These are phyloP conservation scores for Hippocampus guttulatus DNA, from an alignment of 2,113 vertebrate species.

Conservation along the genomic window DNA sequence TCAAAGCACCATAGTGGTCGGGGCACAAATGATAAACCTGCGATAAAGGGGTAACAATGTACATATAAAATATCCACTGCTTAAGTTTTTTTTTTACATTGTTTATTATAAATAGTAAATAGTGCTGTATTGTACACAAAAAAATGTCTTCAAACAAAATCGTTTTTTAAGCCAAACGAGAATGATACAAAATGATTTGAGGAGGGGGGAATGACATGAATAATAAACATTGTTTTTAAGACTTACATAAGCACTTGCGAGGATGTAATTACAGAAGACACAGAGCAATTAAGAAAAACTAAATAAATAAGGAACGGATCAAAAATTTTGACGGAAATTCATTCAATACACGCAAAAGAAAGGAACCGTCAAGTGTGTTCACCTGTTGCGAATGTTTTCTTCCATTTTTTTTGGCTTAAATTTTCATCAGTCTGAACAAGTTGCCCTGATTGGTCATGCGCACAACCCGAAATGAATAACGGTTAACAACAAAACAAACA, in stretches of 20 bases:
- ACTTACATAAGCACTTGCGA: constrained; percentile 47
- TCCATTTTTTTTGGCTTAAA: constrained; percentile 48
- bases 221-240: constrained; percentile 54
- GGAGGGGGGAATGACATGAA: constrained; percentile 36
- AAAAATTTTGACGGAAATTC: constrained; percentile 42
- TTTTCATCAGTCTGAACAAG: constrained; percentile 29
- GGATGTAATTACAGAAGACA: constrained; percentile 34
- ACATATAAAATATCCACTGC: constrained; percentile 5
- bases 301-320: constrained; percentile 66
- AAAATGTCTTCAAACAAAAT: constrained; percentile 63
- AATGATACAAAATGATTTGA: constrained; percentile 43
- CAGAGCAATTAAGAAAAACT: constrained; percentile 43
- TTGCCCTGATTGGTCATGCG: constrained; percentile 55
- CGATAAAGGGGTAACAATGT: not conserved
- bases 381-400: constrained; percentile 39
- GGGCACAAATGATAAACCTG: no score
- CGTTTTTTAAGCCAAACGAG: constrained; percentile 57
- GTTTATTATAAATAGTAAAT: constrained; percentile 82
- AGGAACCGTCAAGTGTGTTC: constrained; percentile 37
- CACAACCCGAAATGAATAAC: constrained; percentile 44
- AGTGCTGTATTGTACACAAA: constrained; percentile 77
- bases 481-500: not conserved
- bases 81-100: constrained; percentile 43
- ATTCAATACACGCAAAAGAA: constrained; percentile 45
- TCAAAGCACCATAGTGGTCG: no score